Evolutionary conservation across 2,888 invertebrate species (phyloP).

Genomic region (Lomographa bimaculata): DNA sequence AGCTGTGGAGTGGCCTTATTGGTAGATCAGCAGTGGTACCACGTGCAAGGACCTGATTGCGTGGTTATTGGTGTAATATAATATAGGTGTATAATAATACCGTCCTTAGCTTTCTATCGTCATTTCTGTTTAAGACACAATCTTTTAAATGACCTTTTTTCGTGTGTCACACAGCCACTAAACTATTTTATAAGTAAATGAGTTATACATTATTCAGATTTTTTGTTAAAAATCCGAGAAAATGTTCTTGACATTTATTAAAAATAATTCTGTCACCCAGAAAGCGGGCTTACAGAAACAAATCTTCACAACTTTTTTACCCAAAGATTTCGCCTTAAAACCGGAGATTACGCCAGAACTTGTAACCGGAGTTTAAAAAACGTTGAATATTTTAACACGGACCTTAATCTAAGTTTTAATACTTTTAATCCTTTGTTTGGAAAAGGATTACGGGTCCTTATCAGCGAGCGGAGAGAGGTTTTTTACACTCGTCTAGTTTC

Average conservation of each 20-base stretch:
- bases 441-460: conserved; percentile 60
- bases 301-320: conserved; percentile 42
- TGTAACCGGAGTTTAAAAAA: conserved; percentile 64
- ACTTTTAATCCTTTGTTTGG: conserved; percentile 69
- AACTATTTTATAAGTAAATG: too few species aligned
- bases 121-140: too few species aligned
- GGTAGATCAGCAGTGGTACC: too few species aligned
- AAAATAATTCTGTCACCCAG: conserved; percentile 40
- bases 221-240: conserved; percentile 15
- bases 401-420: conserved; percentile 37
- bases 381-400: conserved; percentile 56
- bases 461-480: conserved; percentile 51
- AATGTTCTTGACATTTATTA: conserved; percentile 14
- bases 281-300: conserved; percentile 40
- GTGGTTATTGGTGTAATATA: too few species aligned
- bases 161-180: too few species aligned
- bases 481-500: conserved; percentile 73
- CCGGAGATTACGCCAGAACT: conserved; percentile 65
- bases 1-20: too few species aligned
- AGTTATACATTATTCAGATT: too few species aligned
- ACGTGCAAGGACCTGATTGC: too few species aligned
- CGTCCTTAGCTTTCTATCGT: too few species aligned
- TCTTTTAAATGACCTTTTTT: too few species aligned
- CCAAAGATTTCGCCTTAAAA: conserved; percentile 55
- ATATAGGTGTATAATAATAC: too few species aligned